Conservation (phyloP, 2,888 invertebrate species). For the Geotrupes spiniger region DNA sequence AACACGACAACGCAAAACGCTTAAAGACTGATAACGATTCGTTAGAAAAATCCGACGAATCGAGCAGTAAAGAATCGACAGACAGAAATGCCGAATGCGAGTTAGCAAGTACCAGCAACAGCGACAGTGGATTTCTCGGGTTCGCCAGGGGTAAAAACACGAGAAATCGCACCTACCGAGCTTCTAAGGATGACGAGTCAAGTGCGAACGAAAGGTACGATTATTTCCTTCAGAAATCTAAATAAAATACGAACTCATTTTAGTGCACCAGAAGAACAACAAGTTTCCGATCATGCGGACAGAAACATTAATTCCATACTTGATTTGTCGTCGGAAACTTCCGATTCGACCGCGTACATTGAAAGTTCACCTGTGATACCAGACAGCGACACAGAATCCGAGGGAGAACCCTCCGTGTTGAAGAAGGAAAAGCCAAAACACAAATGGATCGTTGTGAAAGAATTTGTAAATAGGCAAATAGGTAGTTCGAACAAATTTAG, state of each 20-base stretch:
- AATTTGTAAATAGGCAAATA: constrained; percentile 65
- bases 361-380: constrained; percentile 26
- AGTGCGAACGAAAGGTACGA: constrained; percentile 30
- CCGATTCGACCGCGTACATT: constrained; percentile 17
- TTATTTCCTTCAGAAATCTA: neutral
- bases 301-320: constrained; percentile 12
- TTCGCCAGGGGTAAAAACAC: constrained; percentile 33
- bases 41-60: constrained; percentile 33
- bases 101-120: constrained; percentile 17
- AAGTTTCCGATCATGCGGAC: constrained; percentile 5
- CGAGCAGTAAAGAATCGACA: constrained; percentile 34
- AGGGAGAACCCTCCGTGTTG: constrained; percentile 51
- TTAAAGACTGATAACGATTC: constrained; percentile 35
- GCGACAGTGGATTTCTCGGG: constrained; percentile 19
- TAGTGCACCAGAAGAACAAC: constrained; percentile 12
- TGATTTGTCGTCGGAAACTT: constrained; percentile 18
- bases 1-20: constrained; percentile 35
- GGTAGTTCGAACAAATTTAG: constrained; percentile 53
- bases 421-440: constrained; percentile 64
- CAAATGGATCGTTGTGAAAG: constrained; percentile 63
- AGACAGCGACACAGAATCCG: constrained; percentile 32
- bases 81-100: constrained; percentile 24
- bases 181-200: constrained; percentile 29
- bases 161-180: constrained; percentile 37
- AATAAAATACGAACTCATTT: neutral